These are phyloP conservation scores for Onychomys torridus DNA, from an alignment of 2,797 vertebrate genomes.

Conservation along the genomic window DNA sequence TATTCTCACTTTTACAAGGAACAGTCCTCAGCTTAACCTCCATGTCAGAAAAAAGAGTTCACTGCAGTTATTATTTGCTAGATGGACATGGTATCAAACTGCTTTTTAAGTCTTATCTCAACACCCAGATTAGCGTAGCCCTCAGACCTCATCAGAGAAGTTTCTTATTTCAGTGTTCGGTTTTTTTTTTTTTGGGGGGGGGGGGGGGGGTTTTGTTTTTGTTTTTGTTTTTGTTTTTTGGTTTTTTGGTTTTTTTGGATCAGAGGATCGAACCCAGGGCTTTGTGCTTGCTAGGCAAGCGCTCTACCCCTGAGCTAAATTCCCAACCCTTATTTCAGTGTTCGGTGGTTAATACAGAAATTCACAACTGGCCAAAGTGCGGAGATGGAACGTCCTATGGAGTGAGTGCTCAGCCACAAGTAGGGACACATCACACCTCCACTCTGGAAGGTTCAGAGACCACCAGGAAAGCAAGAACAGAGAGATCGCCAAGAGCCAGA, in stretches of 20 bases:
- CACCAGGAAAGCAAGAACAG: neutral
- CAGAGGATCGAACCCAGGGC: no score
- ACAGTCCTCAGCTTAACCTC: neutral
- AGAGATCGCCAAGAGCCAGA: neutral
- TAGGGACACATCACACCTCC: neutral
- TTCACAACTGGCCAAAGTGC: neutral
- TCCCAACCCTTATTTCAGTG: no score
- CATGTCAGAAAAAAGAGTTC: constrained; percentile 12
- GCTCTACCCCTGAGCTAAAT: no score
- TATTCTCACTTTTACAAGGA: neutral
- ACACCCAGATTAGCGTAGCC: neutral
- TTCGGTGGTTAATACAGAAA: neutral
- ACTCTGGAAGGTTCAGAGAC: neutral
- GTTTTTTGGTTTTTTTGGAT: no score
- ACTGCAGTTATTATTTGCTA: neutral
- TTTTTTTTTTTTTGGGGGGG: no score
- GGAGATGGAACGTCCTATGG: neutral
- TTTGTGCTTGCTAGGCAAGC: no score
- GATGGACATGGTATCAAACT: neutral
- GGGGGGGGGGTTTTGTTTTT: no score
- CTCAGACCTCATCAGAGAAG: neutral
- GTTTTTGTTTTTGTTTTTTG: no score
- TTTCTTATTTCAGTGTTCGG: neutral
- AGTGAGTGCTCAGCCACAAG: neutral
- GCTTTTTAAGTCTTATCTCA: neutral